These are phyloP conservation scores for Brachyhypopomus gauderio DNA, from an alignment of 2,113 vertebrate genomes.

Conservation along the genomic window DNA sequence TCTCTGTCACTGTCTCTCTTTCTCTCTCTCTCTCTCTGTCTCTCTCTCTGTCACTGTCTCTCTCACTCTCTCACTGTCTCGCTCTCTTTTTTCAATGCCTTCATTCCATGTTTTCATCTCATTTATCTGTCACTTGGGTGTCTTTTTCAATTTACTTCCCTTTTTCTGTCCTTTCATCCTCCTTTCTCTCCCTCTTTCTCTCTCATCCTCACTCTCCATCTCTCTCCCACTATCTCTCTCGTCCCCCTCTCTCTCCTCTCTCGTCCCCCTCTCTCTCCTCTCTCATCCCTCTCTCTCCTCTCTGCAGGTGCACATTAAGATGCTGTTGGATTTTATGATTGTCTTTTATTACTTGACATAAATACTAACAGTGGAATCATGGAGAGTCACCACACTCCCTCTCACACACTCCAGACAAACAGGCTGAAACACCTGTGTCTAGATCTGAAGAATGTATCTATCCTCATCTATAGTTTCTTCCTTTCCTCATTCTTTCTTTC, in stretches of 20 bases:
- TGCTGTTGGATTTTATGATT: slow-evolving; percentile 37
- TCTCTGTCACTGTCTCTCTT: neutral
- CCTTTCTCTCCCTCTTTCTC: neutral
- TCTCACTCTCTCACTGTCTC: neutral
- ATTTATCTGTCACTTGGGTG: neutral
- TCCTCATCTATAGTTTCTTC: neutral
- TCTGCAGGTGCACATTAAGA: slow-evolving; percentile 37
- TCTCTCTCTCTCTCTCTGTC: neutral
- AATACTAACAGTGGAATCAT: slow-evolving; percentile 11
- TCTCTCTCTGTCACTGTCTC: neutral
- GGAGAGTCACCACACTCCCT: slow-evolving; percentile 16
- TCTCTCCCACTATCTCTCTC: neutral
- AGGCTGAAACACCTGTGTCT: neutral
- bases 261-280: neutral
- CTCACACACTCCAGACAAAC: neutral
- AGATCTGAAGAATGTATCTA: neutral
- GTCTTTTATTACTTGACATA: slow-evolving; percentile 10
- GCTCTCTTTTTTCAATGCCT: neutral
- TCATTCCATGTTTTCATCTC: slow-evolving; percentile 11
- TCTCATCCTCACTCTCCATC: neutral
- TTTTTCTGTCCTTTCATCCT: neutral
- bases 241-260: slow-evolving; percentile 8
- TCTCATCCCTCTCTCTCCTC: neutral
- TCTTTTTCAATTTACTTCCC: neutral
- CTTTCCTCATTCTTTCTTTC: slow-evolving; percentile 23